Evolutionary conservation across 23 tunicate genomes (phyloP), one percentile per base, ranked within the genome.

Genomic region (Phallusia fumigata): DNA sequence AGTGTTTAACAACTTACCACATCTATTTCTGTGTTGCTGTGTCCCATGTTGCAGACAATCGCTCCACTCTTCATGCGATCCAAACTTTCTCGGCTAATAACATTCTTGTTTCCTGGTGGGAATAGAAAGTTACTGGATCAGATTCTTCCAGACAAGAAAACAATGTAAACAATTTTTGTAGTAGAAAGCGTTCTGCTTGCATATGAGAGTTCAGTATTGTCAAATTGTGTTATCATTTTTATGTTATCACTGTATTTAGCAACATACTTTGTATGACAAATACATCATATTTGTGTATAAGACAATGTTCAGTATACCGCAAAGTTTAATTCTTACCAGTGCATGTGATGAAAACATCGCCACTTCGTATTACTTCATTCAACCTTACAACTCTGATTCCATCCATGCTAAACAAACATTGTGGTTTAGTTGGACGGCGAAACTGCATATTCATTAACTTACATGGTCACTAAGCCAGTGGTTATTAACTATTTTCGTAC

Each of bases 41-140:
- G 99, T 35, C 99, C 99, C 99, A 97, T 97, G 88, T 97, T 97
- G 80, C 97, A 93, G 30, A 97, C 97, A 65, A 97, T 86, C 31
- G 99, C 99, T 22, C 99, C 99, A 74, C 84, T 97, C 65, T 97
- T 97, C 99, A 97, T 97, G 69, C 83, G 89, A 76, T 97, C 99
- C 83, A 97, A 53, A 44, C 74, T 36, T 26, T 90, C 95, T 19
- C 99, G 79, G 22, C 83, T 85, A 16, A 97, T 92, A 18, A 97
- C 97, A 64, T 92, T 92, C 78, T 90, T 86, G 86, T 89, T 97
- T 1, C 99, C 99, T 86, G 36, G 13, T 34, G 81, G 78, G 26
- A 75, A 30, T 80, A 28, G 5, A 30, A 30, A 75, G 24, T 18
- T 10, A 32, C 6, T 22, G 36, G 47, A 31, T 35, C 12, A 31